Base-by-base conservation (phyloP, 2,797 vertebrate species). In the Enteromius fasciolatus region DNA sequence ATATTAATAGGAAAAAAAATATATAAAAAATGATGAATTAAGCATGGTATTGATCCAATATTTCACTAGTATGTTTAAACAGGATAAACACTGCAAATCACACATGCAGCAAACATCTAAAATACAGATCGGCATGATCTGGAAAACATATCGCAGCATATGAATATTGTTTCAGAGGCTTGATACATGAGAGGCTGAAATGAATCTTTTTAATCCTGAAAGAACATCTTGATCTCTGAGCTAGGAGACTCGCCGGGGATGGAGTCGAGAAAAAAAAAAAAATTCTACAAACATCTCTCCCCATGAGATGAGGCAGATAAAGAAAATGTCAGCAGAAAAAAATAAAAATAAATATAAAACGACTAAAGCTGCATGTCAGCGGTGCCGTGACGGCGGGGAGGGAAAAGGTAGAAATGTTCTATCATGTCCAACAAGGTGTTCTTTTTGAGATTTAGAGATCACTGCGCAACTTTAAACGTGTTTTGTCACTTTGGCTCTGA, bases 401-500 rank as follows among this genome's bases (percentile, higher is more conserved):
- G 96, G 95, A 96, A 97, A 97, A 97, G 97, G 97, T 96, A 96
- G 95, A 96, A 97, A 97, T 97, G 97, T 98, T 97, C 97, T 98
- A 98, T 98, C 97, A 96, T 99, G 97, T 99, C 97, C 96, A 92
- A 98, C 97, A 98, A 98, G 97, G 97, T 99, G 98, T 98, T 98
- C 97, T 97, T 98, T 98, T 98, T 98, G 96, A 99, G 98, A 99
- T 99, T 99, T 98, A 98, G 97, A 99, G 97, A 99, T 98, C 97
- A 99, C 95, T 97, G 96, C 96, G 92, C 95, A 97, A 97, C 97
- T 99, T 98, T 97, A 97, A 98, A 97, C 97, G 93, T 96, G 97
- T 96, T 86, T 96, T 97, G 97, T 98, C 97, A 98, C 97, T 97
- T 96, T 95, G 95, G 93, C 96, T 96, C 94, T 95, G 97, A 97